Evolutionary conservation across 1,140 invertebrate species (phyloP), one percentile per base, ranked within the genome.

Genomic region (Helicoverpa armigera): DNA sequence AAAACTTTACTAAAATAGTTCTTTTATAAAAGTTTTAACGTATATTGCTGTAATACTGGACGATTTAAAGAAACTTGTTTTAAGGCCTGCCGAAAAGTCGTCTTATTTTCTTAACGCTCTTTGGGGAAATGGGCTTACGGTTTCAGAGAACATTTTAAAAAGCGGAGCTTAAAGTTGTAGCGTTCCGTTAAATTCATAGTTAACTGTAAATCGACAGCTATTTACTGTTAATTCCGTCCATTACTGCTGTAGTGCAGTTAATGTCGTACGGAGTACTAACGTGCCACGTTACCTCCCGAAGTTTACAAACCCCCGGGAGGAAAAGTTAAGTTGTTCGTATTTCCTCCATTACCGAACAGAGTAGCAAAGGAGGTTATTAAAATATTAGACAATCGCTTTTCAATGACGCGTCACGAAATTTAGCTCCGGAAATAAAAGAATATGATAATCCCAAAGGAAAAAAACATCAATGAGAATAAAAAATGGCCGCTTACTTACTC

Each of bases 381-480:
- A 69, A 69, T 69, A 50, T 50, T 50, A 16, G 14, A 23, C 48
- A 69, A 69, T 50, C 2, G 65, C 35, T 69, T 43, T 69, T 50
- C 43, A 69, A 16, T 69, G 18, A 7, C 16, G 12, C 54, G 16
- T 48, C 43, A 60, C n/a, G 54, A 74, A 31, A 18, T 74, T 56
- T 58, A 76, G 23, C 56, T 76, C 48, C 3, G 60, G 51, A 53
- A 63, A 63, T 61, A 63, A 76, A 76, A 76, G 58, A 76, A 63
- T 63, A 35, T 7, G 23, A 48, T 60, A 60, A 60, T 60, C 54
- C 29, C 53, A 69, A 13, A 58, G 23, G 58, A 29, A 29, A 63
- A 23, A 72, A 76, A 76, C 56, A 76, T 61, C 29, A 77, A 77
- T 67, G 31, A 77, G 75, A 77, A 65, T 77, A 77, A 53, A 70